Percentiles rank a stretch among this genome's conserved stretches.
These are phyloP conservation scores for Myotis lucifugus DNA, from an alignment of 2,113 vertebrate species.

Conservation along the genomic window DNA sequence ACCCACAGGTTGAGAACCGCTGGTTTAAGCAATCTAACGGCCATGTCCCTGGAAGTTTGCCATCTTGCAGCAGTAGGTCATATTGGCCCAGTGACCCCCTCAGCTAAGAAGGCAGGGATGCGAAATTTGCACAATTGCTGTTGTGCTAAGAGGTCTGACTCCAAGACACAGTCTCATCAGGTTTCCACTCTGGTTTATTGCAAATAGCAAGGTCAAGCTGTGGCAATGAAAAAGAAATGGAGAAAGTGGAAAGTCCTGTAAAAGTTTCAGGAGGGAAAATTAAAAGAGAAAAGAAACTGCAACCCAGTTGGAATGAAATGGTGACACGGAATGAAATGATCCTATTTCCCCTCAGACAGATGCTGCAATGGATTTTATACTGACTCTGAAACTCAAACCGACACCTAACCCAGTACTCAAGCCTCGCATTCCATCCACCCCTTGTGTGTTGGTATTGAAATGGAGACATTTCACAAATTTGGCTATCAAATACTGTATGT, in stretches of 20 bases:
- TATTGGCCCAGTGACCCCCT: neutral
- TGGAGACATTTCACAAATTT: conserved; percentile 60
- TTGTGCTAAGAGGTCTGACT: neutral
- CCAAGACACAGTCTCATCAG: neutral
- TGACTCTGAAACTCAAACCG: neutral
- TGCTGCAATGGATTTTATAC: neutral
- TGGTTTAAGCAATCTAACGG: neutral
- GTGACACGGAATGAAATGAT: neutral
- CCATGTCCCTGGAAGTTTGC: neutral
- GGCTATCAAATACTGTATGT: neutral
- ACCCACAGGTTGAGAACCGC: too few relatives aligned
- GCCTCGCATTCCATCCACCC: neutral
- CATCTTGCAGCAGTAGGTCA: neutral
- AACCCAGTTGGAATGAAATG: neutral
- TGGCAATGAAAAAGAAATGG: neutral
- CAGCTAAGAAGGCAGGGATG: neutral
- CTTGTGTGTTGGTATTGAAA: conserved; percentile 17
- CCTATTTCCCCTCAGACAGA: neutral
- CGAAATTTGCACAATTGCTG: neutral
- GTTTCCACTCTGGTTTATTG: conserved; percentile 17
- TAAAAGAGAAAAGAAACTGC: conserved; percentile 10
- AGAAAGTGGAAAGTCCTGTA: neutral
- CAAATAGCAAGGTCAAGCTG: conserved; percentile 35
- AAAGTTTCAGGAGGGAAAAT: neutral
- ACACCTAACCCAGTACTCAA: neutral